Evolutionary conservation across 2,113 vertebrate species (phyloP), one percentile per base, ranked within the genome.

Genomic region (Nesoenas mayeri): DNA sequence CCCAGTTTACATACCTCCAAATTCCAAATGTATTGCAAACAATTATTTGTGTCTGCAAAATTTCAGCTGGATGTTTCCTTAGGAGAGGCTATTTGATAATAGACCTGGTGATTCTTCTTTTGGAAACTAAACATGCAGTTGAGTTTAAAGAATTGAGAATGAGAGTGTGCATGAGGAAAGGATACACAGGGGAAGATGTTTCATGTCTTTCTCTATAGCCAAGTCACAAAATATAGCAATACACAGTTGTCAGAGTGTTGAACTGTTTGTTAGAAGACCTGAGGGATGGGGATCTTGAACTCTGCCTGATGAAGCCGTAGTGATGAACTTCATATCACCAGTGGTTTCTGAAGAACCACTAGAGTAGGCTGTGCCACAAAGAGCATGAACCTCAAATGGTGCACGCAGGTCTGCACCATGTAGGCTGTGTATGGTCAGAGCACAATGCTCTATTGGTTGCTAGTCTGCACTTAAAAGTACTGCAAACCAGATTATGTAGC

Each of bases 321-420:
- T 28, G n/a, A 10, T 36, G 36, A 47, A 51, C 36, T 18, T 65
- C 34, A 3, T 38, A 38, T 40, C 26, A 48, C 10, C 2, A 22
- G 11, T 47, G 20, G 5, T 80, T 94, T 93, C 53, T 62, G 48
- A 75, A 87, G 34, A 86, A 15, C 6, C 1, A 0, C 9, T 34
- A 62, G 24, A 12, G 7, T 20, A 44, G 34, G 8, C 38, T 67
- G 2, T 25, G 44, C 48, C 24, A 48, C 28, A 70, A 26, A 34
- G 15, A 56, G 2, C 9, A 4, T 12, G 65, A 87, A 42, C 31
- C 11, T 81, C 62, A 16, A 6, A 6, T 31, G 48, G 5, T 0
- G 0, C 42, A 10, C 0, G 0, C 11, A 17, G 22, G 9, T 91
- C 48, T 78, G 42, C 36, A 32, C 13, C 12, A 5, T 0, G 0